These are phyloP conservation scores for Microtus montanus DNA, from an alignment of 2,113 vertebrate genomes.

Conservation along the genomic window DNA sequence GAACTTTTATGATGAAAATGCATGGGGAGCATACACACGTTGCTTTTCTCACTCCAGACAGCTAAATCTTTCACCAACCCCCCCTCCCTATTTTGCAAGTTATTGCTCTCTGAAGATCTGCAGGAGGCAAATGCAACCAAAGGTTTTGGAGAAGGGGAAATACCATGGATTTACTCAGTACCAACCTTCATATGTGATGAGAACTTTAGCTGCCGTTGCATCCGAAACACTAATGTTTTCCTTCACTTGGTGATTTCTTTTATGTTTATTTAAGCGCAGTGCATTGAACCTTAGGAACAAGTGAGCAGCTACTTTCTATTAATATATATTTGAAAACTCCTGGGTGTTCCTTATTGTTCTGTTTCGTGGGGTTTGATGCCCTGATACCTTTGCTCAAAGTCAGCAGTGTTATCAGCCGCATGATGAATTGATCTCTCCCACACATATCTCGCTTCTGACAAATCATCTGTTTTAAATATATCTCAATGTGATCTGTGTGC, in stretches of 20 bases:
- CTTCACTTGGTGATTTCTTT: neutral
- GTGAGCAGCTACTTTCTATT: neutral
- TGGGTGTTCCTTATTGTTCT: neutral
- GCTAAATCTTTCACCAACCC: neutral
- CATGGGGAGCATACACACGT: neutral
- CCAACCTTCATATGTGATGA: neutral
- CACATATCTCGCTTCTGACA: constrained; percentile 20
- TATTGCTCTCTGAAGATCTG: neutral
- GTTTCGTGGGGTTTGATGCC: constrained; percentile 8
- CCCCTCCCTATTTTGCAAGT: neutral
- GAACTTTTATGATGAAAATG: neutral
- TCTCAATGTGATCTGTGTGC: constrained; percentile 44
- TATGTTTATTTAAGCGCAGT: constrained; percentile 28
- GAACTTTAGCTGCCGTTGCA: neutral
- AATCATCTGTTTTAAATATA: constrained; percentile 61
- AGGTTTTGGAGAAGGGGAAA: neutral
- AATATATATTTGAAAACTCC: neutral
- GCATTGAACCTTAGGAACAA: neutral
- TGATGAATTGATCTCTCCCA: constrained; percentile 15
- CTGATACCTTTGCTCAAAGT: constrained; percentile 45
- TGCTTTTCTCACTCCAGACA: neutral
- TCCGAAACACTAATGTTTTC: neutral
- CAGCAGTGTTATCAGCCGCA: neutral
- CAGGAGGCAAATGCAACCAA: neutral
- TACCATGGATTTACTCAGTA: neutral